These are phyloP conservation scores for Anolis sagrei DNA, from an alignment of 2,113 vertebrate species.

Conservation along the genomic window DNA sequence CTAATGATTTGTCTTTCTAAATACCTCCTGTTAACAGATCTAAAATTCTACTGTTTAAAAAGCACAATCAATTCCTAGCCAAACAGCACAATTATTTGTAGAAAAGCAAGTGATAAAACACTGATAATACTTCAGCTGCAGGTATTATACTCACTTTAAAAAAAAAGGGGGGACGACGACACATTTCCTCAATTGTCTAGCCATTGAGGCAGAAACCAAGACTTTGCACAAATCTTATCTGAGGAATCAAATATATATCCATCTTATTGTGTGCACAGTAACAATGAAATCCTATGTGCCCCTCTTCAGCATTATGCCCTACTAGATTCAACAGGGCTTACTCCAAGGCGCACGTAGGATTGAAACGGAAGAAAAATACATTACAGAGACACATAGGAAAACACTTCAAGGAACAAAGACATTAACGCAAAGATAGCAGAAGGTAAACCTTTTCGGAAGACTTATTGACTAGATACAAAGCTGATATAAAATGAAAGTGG, in stretches of 20 bases:
- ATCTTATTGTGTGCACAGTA: slow-evolving; percentile 73
- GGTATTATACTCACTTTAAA: slow-evolving; percentile 36
- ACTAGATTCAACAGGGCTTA: background rate
- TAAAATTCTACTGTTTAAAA: background rate
- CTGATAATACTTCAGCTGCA: slow-evolving; percentile 10
- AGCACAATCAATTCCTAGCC: slow-evolving; percentile 16
- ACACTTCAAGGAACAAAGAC: slow-evolving; percentile 52
- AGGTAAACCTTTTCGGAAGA: slow-evolving; percentile 58
- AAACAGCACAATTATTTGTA: slow-evolving; percentile 8
- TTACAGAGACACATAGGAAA: slow-evolving; percentile 56
- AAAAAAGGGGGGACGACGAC: slow-evolving; percentile 13
- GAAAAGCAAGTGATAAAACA: slow-evolving; percentile 23
- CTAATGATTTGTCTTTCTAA: background rate
- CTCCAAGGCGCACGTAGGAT: background rate
- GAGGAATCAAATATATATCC: slow-evolving; percentile 17
- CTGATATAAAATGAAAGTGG: slow-evolving; percentile 48
- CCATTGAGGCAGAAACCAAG: background rate
- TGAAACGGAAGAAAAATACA: slow-evolving; percentile 34
- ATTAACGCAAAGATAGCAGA: slow-evolving; percentile 55
- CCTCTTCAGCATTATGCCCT: background rate
- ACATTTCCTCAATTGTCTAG: slow-evolving; percentile 32
- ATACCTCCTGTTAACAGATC: too few species aligned
- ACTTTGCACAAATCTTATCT: slow-evolving; percentile 3
- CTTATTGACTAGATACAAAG: slow-evolving; percentile 33
- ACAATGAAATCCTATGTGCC: background rate